Conservation (phyloP, 2,888 invertebrate species). For the Gryllus longicercus region DNA sequence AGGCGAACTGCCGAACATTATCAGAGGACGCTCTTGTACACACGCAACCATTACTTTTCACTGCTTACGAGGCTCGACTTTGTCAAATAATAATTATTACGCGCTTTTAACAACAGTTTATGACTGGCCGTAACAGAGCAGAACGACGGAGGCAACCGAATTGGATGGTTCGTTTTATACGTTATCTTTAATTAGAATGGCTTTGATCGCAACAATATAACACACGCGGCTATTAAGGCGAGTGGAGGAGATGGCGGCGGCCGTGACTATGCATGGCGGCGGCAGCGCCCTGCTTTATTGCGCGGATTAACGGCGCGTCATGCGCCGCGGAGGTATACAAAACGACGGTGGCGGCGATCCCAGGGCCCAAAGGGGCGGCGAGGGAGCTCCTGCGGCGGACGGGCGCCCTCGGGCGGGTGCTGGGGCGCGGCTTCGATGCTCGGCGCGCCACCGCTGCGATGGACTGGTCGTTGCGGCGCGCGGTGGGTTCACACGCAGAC, state of each 20-base stretch:
- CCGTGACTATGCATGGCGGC: conserved; percentile 5
- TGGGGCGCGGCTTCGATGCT: background rate
- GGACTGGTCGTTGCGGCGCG: no score
- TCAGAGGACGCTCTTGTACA: background rate
- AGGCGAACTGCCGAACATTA: background rate
- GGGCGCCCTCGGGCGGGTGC: background rate
- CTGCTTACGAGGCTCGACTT: background rate
- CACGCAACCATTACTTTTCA: background rate
- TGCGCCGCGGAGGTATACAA: background rate
- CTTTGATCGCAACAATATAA: conserved; percentile 17
- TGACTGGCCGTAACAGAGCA: background rate
- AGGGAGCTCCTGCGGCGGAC: background rate
- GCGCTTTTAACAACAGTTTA: conserved; percentile 17
- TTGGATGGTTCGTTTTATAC: background rate
- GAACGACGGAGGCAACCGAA: background rate
- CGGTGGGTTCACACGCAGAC: no score
- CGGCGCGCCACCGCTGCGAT: background rate
- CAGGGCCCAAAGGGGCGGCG: no score
- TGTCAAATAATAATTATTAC: conserved; percentile 17
- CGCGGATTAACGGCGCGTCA: conserved; percentile 17
- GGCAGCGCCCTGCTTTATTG: background rate
- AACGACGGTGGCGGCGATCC: background rate
- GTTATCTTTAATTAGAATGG: conserved; percentile 8
- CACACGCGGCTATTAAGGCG: conserved; percentile 9
- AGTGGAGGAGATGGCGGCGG: background rate